A percentile compares a stretch with the other conserved stretches of the same genome.
phyloP scores from a whole-genome alignment of 2,797 vertebrate genomes.

The Pseudochaenichthys georgianus region DNA sequence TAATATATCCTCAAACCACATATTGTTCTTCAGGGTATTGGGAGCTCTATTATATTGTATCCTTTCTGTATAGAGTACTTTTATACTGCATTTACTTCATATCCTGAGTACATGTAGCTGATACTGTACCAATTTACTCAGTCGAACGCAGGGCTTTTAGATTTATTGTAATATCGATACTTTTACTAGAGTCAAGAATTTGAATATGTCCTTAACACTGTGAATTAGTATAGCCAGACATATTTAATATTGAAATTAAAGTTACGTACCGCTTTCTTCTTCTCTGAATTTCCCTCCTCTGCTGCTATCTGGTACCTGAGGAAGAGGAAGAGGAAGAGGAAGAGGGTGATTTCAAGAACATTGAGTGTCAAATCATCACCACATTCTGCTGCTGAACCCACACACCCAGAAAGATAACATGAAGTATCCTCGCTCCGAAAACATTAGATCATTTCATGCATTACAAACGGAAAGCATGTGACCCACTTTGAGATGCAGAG shows the following conservation, averaged over 20 bases:
- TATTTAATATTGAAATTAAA: not conserved
- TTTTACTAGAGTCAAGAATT: not conserved
- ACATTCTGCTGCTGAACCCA: slow-evolving; percentile 10
- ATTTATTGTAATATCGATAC: not conserved
- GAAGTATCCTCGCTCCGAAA: slow-evolving; percentile 1
- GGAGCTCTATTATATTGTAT: no score
- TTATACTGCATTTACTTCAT: not conserved
- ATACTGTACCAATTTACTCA: not conserved
- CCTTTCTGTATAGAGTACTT: no score
- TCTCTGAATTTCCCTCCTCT: slow-evolving; percentile 89
- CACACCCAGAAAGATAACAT: not conserved
- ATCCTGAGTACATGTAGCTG: not conserved
- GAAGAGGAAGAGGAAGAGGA: not conserved
- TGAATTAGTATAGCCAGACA: not conserved
- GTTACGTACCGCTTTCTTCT: slow-evolving; percentile 87
- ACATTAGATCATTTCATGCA: slow-evolving; percentile 20
- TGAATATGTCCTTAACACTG: not conserved
- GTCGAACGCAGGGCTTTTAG: not conserved
- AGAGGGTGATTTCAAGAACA: not conserved
- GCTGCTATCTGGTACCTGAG: slow-evolving; percentile 95
- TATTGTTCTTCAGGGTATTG: no score
- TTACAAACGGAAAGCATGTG: slow-evolving; percentile 6
- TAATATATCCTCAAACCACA: not conserved
- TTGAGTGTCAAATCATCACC: not conserved
- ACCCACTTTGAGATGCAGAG: slow-evolving; percentile 3